These are phyloP conservation scores for Eulimnadia texana DNA, from an alignment of 1,140 invertebrate genomes.

Conservation along the genomic window DNA sequence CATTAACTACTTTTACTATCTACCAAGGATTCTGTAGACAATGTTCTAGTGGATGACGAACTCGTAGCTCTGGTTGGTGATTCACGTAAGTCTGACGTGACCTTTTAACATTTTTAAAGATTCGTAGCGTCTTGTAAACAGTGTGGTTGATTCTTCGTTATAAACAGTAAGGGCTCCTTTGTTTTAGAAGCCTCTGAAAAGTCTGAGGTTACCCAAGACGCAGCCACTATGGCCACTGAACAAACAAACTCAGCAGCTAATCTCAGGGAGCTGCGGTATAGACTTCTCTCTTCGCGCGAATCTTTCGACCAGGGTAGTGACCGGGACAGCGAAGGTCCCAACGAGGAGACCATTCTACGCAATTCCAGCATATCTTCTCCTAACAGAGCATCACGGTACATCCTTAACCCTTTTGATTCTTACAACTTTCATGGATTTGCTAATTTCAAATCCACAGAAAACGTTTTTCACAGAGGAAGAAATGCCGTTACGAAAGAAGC, in stretches of 20 bases:
- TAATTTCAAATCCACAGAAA: not conserved
- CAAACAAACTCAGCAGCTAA: not conserved
- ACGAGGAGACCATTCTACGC: not conserved
- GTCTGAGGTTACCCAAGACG: not conserved
- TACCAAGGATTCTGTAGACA: not conserved
- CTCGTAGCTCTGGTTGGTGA: too few species aligned
- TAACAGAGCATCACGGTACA: not conserved
- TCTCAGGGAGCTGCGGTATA: not conserved
- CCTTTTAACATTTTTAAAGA: too few species aligned
- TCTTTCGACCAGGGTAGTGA: not conserved
- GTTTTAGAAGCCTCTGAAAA: not conserved
- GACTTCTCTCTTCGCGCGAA: not conserved
- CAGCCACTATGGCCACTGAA: not conserved
- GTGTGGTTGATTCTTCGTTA: not conserved
- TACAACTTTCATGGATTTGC: too few species aligned
- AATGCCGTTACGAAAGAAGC: constrained; percentile 8
- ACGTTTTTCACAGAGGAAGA: not conserved
- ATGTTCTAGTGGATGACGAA: too few species aligned
- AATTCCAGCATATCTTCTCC: not conserved
- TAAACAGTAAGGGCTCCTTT: not conserved
- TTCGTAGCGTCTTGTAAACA: too few species aligned
- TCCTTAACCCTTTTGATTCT: not conserved
- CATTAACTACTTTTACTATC: not conserved
- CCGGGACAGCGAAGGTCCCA: not conserved
- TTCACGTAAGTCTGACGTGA: too few species aligned